Evolutionary conservation across 2,113 vertebrate species (phyloP), one percentile per base, ranked within the genome.

Genomic region (Nannobrachium achirus): DNA sequence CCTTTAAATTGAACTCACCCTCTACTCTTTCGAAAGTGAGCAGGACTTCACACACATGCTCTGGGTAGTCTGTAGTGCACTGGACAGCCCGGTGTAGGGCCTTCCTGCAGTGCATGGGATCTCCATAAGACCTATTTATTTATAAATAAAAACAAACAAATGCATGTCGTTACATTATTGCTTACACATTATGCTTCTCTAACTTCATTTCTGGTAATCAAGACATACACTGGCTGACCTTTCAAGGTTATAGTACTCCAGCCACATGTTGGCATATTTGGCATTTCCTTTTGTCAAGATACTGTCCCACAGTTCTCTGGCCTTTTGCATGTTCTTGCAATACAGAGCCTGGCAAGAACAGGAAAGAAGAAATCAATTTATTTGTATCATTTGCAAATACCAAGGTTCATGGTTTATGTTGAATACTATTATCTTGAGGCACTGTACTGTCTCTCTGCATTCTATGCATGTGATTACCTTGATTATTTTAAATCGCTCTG

Each of bases 231-330:
- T 61, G 46, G 73, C 88, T 66, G 19, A 98, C 98, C 97, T 94
- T 82, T 99, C 98, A 11, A 99, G 91, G 84, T 95, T 98, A 49
- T 98, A 98, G 66, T 99, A 99, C 66, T 99, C 98, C 48, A 99
- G 90, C 98, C 98, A 99, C 98, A 99, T 99, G 90, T 98, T 98
- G 60, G 96, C 97, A 0, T 92, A 99, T 69, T 96, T 99, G 63
- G 98, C 95, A 2, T 99, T 99, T n/a, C 98, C 98, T 91, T 94
- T 98, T 0, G 95, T 98, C 97, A 99, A 98, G 59, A 99, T 97
- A 74, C 80, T 95, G 73, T 99, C 97, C 98, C 98, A 99, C 53
- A 99, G 94, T 2, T 99, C 98, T 69, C 98, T 92, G 19, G 98
- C 97, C 71, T 98, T 99, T 82, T 99, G 96, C 89, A 99, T 98